These are phyloP conservation scores for Anguilla japonica DNA, from an alignment of 2,113 vertebrate species.

Conservation along the genomic window DNA sequence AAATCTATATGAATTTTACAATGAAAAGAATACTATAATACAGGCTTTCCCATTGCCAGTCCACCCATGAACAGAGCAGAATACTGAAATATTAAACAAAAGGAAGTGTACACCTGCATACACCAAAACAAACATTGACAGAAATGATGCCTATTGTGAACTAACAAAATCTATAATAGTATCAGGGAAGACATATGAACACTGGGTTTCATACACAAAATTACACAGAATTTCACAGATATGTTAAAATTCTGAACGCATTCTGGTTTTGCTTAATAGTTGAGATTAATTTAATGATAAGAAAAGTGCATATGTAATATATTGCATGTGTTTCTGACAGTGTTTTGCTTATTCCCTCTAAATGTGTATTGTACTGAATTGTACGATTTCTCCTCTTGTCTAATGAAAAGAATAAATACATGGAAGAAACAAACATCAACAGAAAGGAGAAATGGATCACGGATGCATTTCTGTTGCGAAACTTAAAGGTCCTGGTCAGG, in stretches of 20 bases:
- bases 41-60: conserved; percentile 16
- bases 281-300: conserved; percentile 22
- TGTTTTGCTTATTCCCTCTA: not conserved
- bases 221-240: conserved; percentile 5
- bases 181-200: not conserved
- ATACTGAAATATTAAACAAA: not conserved
- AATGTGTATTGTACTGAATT: not conserved
- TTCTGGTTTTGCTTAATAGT: conserved; percentile 19
- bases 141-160: not conserved
- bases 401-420: conserved; percentile 5
- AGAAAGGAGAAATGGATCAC: not conserved
- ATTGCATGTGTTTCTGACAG: too few species aligned
- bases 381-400: conserved; percentile 6
- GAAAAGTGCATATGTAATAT: conserved; percentile 5
- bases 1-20: conserved; percentile 11
- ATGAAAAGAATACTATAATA: conserved; percentile 21
- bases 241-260: conserved; percentile 12
- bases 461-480: not conserved
- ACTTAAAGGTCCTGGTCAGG: not conserved
- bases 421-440: not conserved
- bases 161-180: not conserved
- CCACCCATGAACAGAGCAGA: not conserved
- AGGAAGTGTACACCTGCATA: not conserved
- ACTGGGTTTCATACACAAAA: not conserved
- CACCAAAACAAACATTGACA: not conserved